Evolutionary conservation across 1,140 invertebrate genomes (phyloP), one percentile per base, ranked within the genome.

Genomic region (Dermatophagoides farinae): DNA sequence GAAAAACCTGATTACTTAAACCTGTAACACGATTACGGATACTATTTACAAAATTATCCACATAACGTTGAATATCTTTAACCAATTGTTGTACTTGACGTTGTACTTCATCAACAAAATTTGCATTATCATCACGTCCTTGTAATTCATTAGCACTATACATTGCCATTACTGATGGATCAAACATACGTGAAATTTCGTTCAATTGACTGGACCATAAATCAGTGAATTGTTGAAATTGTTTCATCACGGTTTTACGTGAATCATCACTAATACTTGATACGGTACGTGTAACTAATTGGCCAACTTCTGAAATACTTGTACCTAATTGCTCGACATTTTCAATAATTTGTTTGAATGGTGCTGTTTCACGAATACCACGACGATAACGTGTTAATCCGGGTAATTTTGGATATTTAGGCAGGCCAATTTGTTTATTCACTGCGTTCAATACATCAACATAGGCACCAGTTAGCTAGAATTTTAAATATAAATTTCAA

Each of bases 141-240:
- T 47, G 46, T 23, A 20, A 20, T 23, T 47, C 18, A 9, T 47
- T 23, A 47, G n/a, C n/a, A n/a, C n/a, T n/a, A n/a, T 4, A 20
- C 6, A 9, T 23, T 9, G 9, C 9, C 46, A 20, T 31, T 4
- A 31, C 31, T 31, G 31, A 31, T 31, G 31, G 46, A 4, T 47
- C 14, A 11, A 55, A 20, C 38, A 44, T 55, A 4, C 23, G 14
- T 1, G 53, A 55, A 55, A 55, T 55, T 44, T 55, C 53, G n/a
- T 40, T 55, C 53, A 55, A 55, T 25, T 55, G 53, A 11, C 39
- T 55, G 2, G 53, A 55, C 53, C 53, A 55, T 23, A 55, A 20
- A 25, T 55, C 38, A 23, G 53, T 38, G 14, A 55, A 55, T 40
- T 23, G 25, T n/a, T 38, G 53, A 23, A 55, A 55, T 44, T 55